A percentile compares a stretch with the other conserved stretches of the same genome.
Conservation (phyloP, 2,888 invertebrate species). For the Mythimna ferrago region DNA sequence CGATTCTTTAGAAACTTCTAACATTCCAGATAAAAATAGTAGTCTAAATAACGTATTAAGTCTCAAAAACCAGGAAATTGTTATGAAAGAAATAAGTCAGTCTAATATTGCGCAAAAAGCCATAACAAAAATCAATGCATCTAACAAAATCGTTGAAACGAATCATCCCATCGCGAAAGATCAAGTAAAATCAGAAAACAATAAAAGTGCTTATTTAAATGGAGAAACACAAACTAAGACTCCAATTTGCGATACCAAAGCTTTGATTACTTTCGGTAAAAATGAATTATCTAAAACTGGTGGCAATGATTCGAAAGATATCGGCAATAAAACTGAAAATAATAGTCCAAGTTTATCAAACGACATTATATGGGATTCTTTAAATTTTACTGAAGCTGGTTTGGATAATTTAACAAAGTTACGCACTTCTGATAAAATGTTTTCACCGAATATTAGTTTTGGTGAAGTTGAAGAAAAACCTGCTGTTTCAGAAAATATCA, state of each 20-base stretch:
- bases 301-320: constrained; percentile 21
- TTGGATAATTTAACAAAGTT: constrained; percentile 78
- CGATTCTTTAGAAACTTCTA: constrained; percentile 25
- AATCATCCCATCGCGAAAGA: background rate
- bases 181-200: constrained; percentile 7
- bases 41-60: background rate
- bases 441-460: constrained; percentile 84
- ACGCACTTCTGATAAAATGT: constrained; percentile 71
- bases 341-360: constrained; percentile 59
- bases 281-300: constrained; percentile 22
- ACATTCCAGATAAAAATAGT: constrained; percentile 11
- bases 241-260: background rate
- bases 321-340: constrained; percentile 27
- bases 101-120: background rate
- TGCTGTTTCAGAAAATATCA: constrained; percentile 41
- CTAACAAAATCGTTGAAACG: background rate
- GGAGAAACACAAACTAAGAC: background rate
- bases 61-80: constrained; percentile 1
- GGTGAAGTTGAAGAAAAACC: constrained; percentile 73
- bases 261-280: constrained; percentile 9
- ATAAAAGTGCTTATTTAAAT: background rate
- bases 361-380: constrained; percentile 83
- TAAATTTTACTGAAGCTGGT: constrained; percentile 79
- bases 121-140: background rate
- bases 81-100: background rate